Evolutionary conservation across 2,797 vertebrate genomes (phyloP).

Genomic region (Tachyglossus aculeatus): DNA sequence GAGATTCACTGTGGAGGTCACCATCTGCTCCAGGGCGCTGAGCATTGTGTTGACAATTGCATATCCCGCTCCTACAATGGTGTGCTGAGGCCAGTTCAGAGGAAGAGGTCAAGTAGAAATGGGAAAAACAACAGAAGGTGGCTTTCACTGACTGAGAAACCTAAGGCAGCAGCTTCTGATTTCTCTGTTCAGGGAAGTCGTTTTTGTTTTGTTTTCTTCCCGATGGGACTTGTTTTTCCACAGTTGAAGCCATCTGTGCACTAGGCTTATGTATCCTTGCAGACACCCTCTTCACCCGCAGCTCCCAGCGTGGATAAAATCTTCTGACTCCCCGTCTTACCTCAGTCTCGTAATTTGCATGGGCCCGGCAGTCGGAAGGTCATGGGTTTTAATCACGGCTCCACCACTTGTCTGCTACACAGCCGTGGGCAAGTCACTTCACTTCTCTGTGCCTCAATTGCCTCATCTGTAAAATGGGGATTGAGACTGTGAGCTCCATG

Average conservation of each 20-base stretch:
- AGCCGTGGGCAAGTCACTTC: too few species aligned
- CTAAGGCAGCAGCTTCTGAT: slow-evolving; percentile 7
- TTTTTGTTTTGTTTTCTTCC: slow-evolving; percentile 8
- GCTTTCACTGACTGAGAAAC: slow-evolving; percentile 17
- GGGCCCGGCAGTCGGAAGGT: too few species aligned
- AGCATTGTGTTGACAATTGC: slow-evolving; percentile 36
- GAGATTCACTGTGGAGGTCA: slow-evolving; percentile 19
- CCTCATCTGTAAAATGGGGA: too few species aligned
- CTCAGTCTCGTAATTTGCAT: too few species aligned
- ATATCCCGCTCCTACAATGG: slow-evolving; percentile 14
- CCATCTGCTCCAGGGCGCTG: slow-evolving; percentile 63
- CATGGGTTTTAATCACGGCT: too few species aligned
- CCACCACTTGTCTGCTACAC: too few species aligned
- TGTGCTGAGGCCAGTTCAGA: neutral
- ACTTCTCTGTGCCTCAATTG: too few species aligned
- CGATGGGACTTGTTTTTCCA: slow-evolving; percentile 11
- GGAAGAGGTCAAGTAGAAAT: slow-evolving; percentile 14
- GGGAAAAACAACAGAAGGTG: slow-evolving; percentile 37
- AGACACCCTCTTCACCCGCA: neutral
- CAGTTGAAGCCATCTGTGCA: slow-evolving; percentile 1
- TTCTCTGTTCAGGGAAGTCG: neutral
- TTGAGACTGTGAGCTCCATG: too few species aligned
- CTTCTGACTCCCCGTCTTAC: too few species aligned
- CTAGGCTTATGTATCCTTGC: neutral
- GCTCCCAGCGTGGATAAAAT: too few species aligned